Conservation (phyloP, 2,797 vertebrate genomes). For the Typhlichthys subterraneus region DNA sequence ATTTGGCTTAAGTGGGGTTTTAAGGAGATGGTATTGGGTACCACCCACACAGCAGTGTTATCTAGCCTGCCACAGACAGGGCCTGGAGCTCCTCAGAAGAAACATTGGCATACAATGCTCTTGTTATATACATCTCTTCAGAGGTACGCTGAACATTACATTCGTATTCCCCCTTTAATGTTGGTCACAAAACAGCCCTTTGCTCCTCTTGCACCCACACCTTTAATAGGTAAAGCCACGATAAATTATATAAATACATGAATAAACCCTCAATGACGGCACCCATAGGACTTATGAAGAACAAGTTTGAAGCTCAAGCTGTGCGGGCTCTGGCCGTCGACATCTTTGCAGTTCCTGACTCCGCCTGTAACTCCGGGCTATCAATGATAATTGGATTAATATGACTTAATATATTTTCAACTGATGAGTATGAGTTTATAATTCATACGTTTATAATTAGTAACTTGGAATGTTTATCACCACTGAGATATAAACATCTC, state of each 20-base stretch:
- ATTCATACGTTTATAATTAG: too few relatives aligned
- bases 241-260: conserved; percentile 40
- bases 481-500: too few relatives aligned
- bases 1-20: background rate
- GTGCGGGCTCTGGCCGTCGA: too few relatives aligned
- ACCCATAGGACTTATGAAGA: too few relatives aligned
- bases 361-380: too few relatives aligned
- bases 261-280: too few relatives aligned
- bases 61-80: conserved; percentile 66
- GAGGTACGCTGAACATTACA: conserved; percentile 53
- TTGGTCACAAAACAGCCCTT: conserved; percentile 54
- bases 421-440: too few relatives aligned
- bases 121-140: conserved; percentile 71
- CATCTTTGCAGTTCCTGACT: too few relatives aligned
- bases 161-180: conserved; percentile 59
- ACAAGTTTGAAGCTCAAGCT: too few relatives aligned
- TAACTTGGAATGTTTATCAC: too few relatives aligned
- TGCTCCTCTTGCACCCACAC: conserved; percentile 29
- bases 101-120: conserved; percentile 57
- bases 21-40: conserved; percentile 2
- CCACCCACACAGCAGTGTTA: conserved; percentile 66
- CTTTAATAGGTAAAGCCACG: conserved; percentile 30
- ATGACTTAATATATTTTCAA: too few relatives aligned
- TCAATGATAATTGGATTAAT: too few relatives aligned
- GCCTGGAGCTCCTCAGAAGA: conserved; percentile 56